Percentiles rank a stretch among this genome's conserved stretches.
Evolutionary conservation across 2,113 vertebrate species (phyloP).

Genomic region (Gallinago media): DNA sequence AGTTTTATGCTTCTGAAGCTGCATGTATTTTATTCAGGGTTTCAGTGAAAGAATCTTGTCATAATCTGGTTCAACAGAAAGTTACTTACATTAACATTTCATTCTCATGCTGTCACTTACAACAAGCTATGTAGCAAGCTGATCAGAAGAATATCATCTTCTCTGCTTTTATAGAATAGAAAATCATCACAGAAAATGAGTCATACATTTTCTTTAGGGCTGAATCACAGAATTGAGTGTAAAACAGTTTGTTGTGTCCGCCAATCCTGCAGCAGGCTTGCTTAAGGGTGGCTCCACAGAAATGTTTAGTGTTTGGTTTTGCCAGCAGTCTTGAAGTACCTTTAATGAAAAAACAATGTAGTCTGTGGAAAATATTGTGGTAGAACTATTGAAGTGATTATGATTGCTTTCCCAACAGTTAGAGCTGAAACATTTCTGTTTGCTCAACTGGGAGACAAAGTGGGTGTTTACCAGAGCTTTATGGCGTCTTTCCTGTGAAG

Average conservation of each 20-base stretch:
- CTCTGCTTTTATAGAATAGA: conserved; percentile 3
- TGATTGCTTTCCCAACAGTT: background rate
- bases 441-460: background rate
- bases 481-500: background rate
- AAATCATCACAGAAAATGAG: conserved; percentile 23
- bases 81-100: conserved; percentile 11
- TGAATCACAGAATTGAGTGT: background rate
- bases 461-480: background rate
- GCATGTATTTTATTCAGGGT: background rate
- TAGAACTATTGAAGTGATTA: background rate
- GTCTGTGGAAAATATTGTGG: background rate
- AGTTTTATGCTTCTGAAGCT: background rate
- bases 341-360: background rate
- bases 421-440: background rate
- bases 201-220: background rate
- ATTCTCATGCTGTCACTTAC: background rate
- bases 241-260: background rate
- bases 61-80: background rate
- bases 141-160: background rate
- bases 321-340: background rate
- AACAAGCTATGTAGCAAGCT: background rate
- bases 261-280: background rate
- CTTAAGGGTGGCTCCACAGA: background rate
- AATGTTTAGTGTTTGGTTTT: background rate
- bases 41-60: conserved; percentile 14